phyloP scores from a whole-genome alignment of 2,113 vertebrate genomes.

The Macquaria ambigua region DNA sequence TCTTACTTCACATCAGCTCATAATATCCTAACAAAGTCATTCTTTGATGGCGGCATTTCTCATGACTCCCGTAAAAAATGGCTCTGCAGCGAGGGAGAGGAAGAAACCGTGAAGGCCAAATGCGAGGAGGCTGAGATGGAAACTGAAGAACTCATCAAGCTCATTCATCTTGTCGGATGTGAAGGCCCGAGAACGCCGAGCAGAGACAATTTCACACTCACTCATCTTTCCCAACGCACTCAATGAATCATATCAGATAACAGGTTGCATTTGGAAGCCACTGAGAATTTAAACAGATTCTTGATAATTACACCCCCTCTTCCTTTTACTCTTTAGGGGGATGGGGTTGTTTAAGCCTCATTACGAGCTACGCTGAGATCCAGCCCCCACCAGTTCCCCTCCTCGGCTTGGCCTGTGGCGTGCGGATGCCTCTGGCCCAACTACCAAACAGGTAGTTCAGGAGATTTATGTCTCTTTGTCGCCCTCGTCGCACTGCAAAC shows the following conservation, averaged over 20 bases:
- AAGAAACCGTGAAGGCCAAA: constrained; percentile 76
- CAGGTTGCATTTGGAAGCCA: constrained; percentile 48
- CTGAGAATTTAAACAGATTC: constrained; percentile 37
- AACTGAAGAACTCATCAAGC: constrained; percentile 81
- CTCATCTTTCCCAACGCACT: constrained; percentile 69
- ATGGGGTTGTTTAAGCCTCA: constrained; percentile 32
- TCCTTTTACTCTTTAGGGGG: background rate
- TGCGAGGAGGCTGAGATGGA: constrained; percentile 65
- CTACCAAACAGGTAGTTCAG: constrained; percentile 75
- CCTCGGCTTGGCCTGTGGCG: constrained; percentile 24
- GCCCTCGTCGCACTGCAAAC: constrained; percentile 43
- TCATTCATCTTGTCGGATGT: constrained; percentile 81
- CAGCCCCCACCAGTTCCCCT: constrained; percentile 15
- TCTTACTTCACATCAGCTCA: constrained; percentile 62
- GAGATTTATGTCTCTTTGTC: constrained; percentile 72
- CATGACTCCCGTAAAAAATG: constrained; percentile 69
- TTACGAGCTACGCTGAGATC: constrained; percentile 42
- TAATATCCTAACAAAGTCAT: constrained; percentile 75
- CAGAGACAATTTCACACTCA: constrained; percentile 69
- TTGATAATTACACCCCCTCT: constrained; percentile 27
- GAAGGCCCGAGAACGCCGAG: constrained; percentile 64
- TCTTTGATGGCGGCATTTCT: constrained; percentile 77
- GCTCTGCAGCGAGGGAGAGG: constrained; percentile 38
- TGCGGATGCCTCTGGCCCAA: constrained; percentile 52
- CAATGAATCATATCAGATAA: constrained; percentile 75